These are phyloP conservation scores for Notodonta ziczac DNA, from an alignment of 2,888 invertebrate genomes.

Conservation along the genomic window DNA sequence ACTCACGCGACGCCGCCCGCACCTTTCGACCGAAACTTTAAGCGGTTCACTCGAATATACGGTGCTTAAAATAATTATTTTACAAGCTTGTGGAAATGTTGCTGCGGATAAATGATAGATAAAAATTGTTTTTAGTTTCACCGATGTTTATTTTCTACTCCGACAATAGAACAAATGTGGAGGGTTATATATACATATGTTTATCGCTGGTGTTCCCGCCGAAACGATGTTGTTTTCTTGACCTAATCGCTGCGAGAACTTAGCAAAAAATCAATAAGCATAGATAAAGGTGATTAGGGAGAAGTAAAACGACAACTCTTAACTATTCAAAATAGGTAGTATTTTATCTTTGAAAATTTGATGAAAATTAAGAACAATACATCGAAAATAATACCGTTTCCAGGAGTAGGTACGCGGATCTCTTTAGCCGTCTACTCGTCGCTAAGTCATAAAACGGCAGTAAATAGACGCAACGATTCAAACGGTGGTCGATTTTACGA, in stretches of 20 bases:
- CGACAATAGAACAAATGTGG: constrained; percentile 46
- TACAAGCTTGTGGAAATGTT: constrained; percentile 49
- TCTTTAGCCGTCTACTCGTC: constrained; percentile 31
- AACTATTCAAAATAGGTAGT: not conserved
- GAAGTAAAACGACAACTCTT: not conserved
- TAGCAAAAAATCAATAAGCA: not conserved
- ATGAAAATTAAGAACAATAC: not conserved
- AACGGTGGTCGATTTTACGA: constrained; percentile 63
- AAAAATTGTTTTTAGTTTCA: constrained; percentile 58
- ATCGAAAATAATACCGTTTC: constrained; percentile 6
- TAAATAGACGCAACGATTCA: constrained; percentile 53
- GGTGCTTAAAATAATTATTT: constrained; percentile 61
- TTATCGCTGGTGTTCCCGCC: constrained; percentile 8
- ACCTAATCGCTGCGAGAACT: not conserved
- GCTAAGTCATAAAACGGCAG: constrained; percentile 44
- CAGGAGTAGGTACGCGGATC: constrained; percentile 17
- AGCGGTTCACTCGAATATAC: constrained; percentile 56
- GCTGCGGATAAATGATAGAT: constrained; percentile 56
- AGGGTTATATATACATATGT: constrained; percentile 26
- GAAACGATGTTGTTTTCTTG: not conserved
- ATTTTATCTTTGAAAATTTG: not conserved
- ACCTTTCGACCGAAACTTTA: constrained; percentile 49
- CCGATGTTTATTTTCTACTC: constrained; percentile 57
- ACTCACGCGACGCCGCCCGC: constrained; percentile 58
- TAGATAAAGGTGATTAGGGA: not conserved